Base-by-base conservation (phyloP, 2,888 invertebrate species). In the Epinotia ramella region DNA sequence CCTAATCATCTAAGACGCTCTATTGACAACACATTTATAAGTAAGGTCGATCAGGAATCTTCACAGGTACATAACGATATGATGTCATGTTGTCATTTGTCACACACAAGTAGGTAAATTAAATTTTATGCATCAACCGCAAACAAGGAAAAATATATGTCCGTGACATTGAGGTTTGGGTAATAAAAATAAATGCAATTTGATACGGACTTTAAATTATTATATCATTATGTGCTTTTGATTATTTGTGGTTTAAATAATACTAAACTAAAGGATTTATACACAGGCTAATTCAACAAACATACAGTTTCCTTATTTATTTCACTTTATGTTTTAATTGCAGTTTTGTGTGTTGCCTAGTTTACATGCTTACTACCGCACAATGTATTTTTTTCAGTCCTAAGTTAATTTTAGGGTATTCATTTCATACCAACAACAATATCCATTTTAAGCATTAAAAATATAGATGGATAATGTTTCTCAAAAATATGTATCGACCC, bases 131-230 rank as follows among this genome's bases (percentile, higher is more conserved):
- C 56, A 70, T 33, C 13, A 33, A 64, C 53, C 71, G 28, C 71
- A 40, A 71, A 71, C 7, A 56, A 71, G 71, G 71, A 71, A 56
- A 71, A 49, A 40, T 1, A 11, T 40, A 4, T 40, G n/a, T 1
- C 63, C 53, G 18, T 71, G 71, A 56, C 63, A 71, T 71, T 71
- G 63, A 63, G 33, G n/a, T 28, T 53, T 53, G 3, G 16, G 33
- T n/a, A 16, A 40, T 53, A 18, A 44, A 59, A 46, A 49, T 40
- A 33, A 40, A 44, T 20, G 24, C 24, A n/a, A 24, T 28, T 13
- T 16, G 6, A 28, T 33, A 28, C 28, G 4, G 33, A 2, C 2
- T 16, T 57, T 20, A 18, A 57, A n/a, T 57, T 57, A 9, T 7
- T 3, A 18, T 12, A 9, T 57, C 1, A 18, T 57, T 16, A 2